Evolutionary conservation across 2,113 vertebrate species (phyloP).

Genomic region (human (Homo sapiens)): GRCh38 chr17:48244001-48244500

Average conservation of each 20-base stretch:
- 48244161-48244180: slow-evolving; percentile 28
- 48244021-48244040: neutral
- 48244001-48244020: slow-evolving; percentile 14
- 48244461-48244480: slow-evolving; percentile 77
- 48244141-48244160: neutral
- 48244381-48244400: slow-evolving; percentile 80
- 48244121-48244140: slow-evolving; percentile 15
- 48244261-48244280: slow-evolving; percentile 59
- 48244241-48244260: neutral
- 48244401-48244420: slow-evolving; percentile 80
- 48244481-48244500: slow-evolving; percentile 83
- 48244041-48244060: neutral
- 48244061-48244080: neutral
- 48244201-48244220: neutral
- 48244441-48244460: slow-evolving; percentile 85
- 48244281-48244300: slow-evolving; percentile 78
- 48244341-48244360: slow-evolving; percentile 83
- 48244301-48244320: slow-evolving; percentile 71
- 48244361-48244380: slow-evolving; percentile 83
- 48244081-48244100: slow-evolving; percentile 38
- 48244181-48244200: neutral
- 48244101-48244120: neutral
- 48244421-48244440: slow-evolving; percentile 85
- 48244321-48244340: slow-evolving; percentile 71
- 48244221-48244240: slow-evolving; percentile 33